phyloP scores from a whole-genome alignment of 92 coral and sea anemone species.

The Isaurus tuberculatus region DNA sequence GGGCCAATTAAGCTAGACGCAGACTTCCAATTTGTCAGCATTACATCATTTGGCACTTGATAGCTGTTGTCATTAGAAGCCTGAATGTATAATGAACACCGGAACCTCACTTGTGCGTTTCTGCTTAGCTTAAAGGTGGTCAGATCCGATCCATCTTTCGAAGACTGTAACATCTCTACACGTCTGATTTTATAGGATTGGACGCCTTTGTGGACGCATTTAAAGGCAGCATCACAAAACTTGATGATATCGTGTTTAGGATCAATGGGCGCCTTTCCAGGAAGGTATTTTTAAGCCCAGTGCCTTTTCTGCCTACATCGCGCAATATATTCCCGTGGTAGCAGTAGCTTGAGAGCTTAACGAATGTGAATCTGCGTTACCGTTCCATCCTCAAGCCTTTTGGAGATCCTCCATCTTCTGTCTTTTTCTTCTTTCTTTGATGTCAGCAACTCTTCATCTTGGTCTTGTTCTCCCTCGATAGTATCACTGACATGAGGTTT shows the following conservation, averaged over 20 bases:
- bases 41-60: conserved; percentile 48
- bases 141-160: conserved; percentile 50
- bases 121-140: conserved; percentile 43
- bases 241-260: conserved; percentile 68
- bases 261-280: conserved; percentile 64
- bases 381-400: conserved; percentile 33
- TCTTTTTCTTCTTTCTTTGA: conserved; percentile 15
- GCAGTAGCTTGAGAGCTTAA: conserved; percentile 52
- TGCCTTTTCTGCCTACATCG: conserved; percentile 63
- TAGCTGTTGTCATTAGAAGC: conserved; percentile 21
- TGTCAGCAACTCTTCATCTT: conserved; percentile 3
- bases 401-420: conserved; percentile 30
- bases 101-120: conserved; percentile 31
- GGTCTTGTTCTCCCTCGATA: conserved; percentile 10
- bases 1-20: conserved; percentile 41
- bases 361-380: conserved; percentile 48
- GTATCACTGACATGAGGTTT: not conserved
- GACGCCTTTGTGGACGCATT: conserved; percentile 20
- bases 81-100: conserved; percentile 40
- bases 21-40: conserved; percentile 51
- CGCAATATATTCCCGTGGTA: conserved; percentile 59
- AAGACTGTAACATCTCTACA: conserved; percentile 44
- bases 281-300: conserved; percentile 65
- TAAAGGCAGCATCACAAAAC: conserved; percentile 54
- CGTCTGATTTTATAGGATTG: conserved; percentile 46